A percentile compares a stretch with the other conserved stretches of the same genome.
These are phyloP conservation scores for Liposcelis brunnea DNA, from an alignment of 2,888 invertebrate species.

Conservation along the genomic window DNA sequence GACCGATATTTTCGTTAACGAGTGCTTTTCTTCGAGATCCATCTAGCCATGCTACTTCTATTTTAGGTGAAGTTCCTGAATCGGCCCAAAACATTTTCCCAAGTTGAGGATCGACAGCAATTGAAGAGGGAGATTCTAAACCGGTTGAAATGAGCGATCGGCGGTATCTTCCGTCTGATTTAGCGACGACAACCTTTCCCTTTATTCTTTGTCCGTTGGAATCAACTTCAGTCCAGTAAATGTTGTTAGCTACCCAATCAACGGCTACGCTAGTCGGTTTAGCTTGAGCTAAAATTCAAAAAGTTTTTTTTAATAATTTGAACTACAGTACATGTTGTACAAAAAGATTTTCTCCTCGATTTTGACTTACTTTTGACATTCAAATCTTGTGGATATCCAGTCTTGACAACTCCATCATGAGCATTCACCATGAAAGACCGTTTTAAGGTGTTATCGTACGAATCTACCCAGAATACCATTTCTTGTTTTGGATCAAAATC, in stretches of 20 bases:
- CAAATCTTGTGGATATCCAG: constrained; percentile 72
- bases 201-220: background rate
- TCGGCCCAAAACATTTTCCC: constrained; percentile 91
- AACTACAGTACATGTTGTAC: constrained; percentile 3
- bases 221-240: constrained; percentile 76
- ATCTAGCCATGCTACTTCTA: constrained; percentile 94
- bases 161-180: constrained; percentile 76
- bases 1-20: constrained; percentile 62
- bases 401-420: constrained; percentile 54
- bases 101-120: constrained; percentile 71
- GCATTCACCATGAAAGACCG: constrained; percentile 80
- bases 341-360: too few relatives aligned
- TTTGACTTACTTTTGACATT: constrained; percentile 48
- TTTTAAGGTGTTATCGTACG: constrained; percentile 75
- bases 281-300: constrained; percentile 36
- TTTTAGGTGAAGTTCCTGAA: constrained; percentile 76
- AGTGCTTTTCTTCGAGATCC: constrained; percentile 72
- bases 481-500: constrained; percentile 73
- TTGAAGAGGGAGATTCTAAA: constrained; percentile 71
- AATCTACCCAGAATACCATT: constrained; percentile 92
- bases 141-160: constrained; percentile 53
- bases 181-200: constrained; percentile 61
- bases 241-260: constrained; percentile 84
- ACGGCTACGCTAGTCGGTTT: constrained; percentile 81
- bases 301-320: too few relatives aligned